phyloP scores from a whole-genome alignment of 2,113 vertebrate species.

The Camelus bactrianus region DNA sequence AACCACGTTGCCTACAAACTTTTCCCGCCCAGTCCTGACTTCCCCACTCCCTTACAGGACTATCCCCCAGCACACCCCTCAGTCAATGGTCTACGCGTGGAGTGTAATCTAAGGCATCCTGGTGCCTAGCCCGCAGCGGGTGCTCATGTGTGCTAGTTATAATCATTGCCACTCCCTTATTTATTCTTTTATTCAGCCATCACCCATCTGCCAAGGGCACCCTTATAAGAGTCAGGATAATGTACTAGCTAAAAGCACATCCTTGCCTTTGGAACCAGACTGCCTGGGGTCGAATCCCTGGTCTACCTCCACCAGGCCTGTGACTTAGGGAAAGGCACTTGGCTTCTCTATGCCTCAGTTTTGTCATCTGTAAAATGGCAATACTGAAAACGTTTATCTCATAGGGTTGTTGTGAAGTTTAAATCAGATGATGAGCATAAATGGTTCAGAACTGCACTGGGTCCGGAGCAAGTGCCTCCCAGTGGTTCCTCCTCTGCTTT shows the following conservation, averaged over 20 bases:
- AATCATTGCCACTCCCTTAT: rapidly evolving
- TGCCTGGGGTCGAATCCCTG: background rate
- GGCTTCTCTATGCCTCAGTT: background rate
- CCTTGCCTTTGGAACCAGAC: background rate
- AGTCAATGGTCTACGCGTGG: rapidly evolving
- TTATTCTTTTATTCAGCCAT: background rate
- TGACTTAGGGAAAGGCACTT: background rate
- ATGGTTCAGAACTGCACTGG: rapidly evolving
- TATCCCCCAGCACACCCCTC: background rate
- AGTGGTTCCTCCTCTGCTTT: background rate
- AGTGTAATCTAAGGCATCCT: background rate
- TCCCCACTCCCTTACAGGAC: background rate
- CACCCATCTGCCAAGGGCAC: background rate
- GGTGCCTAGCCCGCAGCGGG: background rate
- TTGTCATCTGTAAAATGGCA: background rate
- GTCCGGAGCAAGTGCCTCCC: background rate
- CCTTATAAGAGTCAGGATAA: background rate
- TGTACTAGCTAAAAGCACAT: background rate
- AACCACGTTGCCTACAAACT: background rate
- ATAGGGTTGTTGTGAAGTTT: background rate
- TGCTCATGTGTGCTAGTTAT: background rate
- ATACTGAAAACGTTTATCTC: background rate
- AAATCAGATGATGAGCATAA: too few species aligned
- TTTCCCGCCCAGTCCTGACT: background rate
- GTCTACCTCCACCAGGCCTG: background rate